Evolutionary conservation across 2,113 vertebrate genomes (phyloP).

Genomic region (Dipodomys spectabilis): DNA sequence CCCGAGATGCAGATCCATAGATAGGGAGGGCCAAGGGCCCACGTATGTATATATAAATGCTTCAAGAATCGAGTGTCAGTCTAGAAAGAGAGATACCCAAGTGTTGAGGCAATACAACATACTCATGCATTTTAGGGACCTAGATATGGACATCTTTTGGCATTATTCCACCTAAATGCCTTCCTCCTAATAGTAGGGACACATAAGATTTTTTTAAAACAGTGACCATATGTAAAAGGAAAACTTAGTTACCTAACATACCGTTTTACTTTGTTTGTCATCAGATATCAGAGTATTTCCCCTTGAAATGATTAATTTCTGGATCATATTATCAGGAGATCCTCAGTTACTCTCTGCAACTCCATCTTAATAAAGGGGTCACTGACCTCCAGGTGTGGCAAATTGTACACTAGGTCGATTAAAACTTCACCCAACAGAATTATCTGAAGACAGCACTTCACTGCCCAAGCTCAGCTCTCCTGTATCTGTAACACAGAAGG

Average conservation of each 20-base stretch:
- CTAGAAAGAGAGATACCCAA: neutral
- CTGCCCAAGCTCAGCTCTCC: neutral
- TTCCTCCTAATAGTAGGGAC: neutral
- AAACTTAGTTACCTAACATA: neutral
- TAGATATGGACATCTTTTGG: neutral
- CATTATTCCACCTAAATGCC: neutral
- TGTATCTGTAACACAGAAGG: neutral
- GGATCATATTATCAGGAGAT: neutral
- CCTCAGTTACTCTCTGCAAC: neutral
- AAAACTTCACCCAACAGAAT: neutral
- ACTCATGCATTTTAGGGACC: neutral
- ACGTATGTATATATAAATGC: too few species aligned
- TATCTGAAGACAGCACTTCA: neutral
- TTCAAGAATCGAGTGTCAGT: neutral
- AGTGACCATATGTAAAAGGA: neutral
- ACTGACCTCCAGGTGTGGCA: neutral
- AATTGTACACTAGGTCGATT: neutral
- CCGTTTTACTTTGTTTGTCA: neutral
- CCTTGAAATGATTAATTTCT: neutral
- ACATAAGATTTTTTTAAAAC: neutral
- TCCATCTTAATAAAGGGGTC: neutral
- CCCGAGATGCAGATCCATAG: neutral
- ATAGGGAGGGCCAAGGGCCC: neutral
- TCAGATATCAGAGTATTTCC: neutral
- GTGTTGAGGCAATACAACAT: neutral